Conservation (phyloP, 2,113 vertebrate genomes). For the Salminus brasiliensis region DNA sequence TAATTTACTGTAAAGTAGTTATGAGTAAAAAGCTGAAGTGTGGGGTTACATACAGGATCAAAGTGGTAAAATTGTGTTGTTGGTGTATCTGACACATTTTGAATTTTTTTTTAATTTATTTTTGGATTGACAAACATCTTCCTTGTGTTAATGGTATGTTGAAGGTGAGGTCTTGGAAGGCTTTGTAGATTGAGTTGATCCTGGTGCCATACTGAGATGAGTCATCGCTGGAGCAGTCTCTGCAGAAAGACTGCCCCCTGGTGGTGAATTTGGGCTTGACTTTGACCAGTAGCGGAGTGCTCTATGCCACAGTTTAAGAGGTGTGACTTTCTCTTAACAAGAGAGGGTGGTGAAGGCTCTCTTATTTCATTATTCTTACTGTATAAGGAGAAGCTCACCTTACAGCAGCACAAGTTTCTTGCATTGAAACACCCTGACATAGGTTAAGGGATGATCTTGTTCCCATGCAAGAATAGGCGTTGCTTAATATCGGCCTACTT, state of each 20-base stretch:
- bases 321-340: background rate
- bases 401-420: too few species aligned
- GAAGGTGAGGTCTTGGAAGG: background rate
- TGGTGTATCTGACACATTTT: background rate
- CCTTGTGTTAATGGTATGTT: background rate
- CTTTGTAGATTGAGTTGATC: background rate
- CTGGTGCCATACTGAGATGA: conserved; percentile 26
- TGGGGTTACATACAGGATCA: too few species aligned
- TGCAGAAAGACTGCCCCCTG: conserved; percentile 41
- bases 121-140: background rate
- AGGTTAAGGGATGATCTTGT: too few species aligned
- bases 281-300: background rate
- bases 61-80: background rate
- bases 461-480: too few species aligned
- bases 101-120: background rate
- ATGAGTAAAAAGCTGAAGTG: too few species aligned
- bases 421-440: too few species aligned
- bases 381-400: too few species aligned
- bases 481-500: too few species aligned
- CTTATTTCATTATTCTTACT: too few species aligned
- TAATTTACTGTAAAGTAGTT: too few species aligned
- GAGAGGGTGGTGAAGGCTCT: too few species aligned
- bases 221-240: conserved; percentile 15
- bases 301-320: background rate
- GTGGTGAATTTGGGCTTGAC: conserved; percentile 21